Evolutionary conservation across 1,140 invertebrate genomes (phyloP).

Genomic region (Drosophila orena): DNA sequence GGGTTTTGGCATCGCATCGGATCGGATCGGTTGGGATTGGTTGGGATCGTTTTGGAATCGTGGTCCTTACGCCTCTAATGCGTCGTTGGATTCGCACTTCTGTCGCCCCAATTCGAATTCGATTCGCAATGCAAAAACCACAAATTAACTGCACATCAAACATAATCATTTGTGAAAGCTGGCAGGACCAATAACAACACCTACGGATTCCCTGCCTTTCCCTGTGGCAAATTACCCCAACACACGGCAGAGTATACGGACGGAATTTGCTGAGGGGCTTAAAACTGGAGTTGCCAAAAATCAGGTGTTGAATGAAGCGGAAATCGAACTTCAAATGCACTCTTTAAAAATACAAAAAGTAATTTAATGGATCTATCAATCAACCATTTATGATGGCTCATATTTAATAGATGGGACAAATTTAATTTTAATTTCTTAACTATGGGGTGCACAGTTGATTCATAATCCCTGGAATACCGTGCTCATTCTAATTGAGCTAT

Average conservation of each 20-base stretch:
- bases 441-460: background rate
- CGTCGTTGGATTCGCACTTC: slow-evolving; percentile 69
- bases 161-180: slow-evolving; percentile 83
- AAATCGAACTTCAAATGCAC: slow-evolving; percentile 11
- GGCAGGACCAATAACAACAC: slow-evolving; percentile 62
- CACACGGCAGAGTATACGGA: slow-evolving; percentile 48
- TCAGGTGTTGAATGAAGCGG: background rate
- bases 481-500: background rate
- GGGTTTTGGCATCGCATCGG: background rate
- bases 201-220: slow-evolving; percentile 38
- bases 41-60: background rate
- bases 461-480: too few relatives aligned
- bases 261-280: slow-evolving; percentile 30
- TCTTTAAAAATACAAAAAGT: background rate
- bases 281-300: slow-evolving; percentile 21
- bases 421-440: background rate
- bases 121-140: slow-evolving; percentile 57
- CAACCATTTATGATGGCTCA: too few relatives aligned
- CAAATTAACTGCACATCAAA: slow-evolving; percentile 83
- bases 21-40: background rate
- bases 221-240: slow-evolving; percentile 77
- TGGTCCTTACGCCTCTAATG: slow-evolving; percentile 52
- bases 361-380: too few relatives aligned
- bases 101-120: slow-evolving; percentile 35
- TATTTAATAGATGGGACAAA: too few relatives aligned